Percentiles rank a stretch among this genome's conserved stretches.
These are phyloP conservation scores for Yponomeuta plumbellus DNA, from an alignment of 2,888 invertebrate genomes.

Conservation along the genomic window DNA sequence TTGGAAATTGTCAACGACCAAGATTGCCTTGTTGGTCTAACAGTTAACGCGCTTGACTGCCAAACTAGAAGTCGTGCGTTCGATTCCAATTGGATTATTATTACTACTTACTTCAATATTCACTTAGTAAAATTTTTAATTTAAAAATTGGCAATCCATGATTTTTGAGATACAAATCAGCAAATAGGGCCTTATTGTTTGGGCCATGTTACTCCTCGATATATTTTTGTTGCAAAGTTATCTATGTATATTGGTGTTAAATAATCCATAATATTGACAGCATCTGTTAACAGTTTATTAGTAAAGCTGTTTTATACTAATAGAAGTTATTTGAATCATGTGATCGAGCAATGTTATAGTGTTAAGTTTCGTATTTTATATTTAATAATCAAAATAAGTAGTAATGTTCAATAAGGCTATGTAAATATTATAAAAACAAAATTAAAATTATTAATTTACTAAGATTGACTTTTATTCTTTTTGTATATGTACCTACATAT, in stretches of 20 bases:
- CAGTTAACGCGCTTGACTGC: too few relatives aligned
- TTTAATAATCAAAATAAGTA: constrained; percentile 38
- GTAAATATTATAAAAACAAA: constrained; percentile 69
- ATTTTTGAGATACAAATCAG: not conserved
- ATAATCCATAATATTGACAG: not conserved
- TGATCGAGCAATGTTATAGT: constrained; percentile 65
- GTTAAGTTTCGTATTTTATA: constrained; percentile 70
- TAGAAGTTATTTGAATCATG: constrained; percentile 53
- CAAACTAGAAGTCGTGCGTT: too few relatives aligned
- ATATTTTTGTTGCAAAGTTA: not conserved
- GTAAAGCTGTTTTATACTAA: not conserved
- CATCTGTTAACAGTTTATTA: not conserved
- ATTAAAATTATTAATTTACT: constrained; percentile 76
- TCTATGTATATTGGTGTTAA: not conserved
- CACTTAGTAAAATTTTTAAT: too few relatives aligned
- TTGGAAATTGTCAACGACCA: too few relatives aligned
- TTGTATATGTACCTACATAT: not conserved
- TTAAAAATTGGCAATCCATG: too few relatives aligned
- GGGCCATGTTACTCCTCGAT: not conserved
- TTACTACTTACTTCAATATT: too few relatives aligned
- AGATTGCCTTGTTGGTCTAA: too few relatives aligned
- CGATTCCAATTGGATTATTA: too few relatives aligned
- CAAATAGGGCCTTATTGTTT: not conserved
- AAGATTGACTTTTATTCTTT: constrained; percentile 27
- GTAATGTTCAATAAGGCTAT: constrained; percentile 58